Conservation (phyloP, 2,113 vertebrate species). For the Monarcha castaneiventris region DNA sequence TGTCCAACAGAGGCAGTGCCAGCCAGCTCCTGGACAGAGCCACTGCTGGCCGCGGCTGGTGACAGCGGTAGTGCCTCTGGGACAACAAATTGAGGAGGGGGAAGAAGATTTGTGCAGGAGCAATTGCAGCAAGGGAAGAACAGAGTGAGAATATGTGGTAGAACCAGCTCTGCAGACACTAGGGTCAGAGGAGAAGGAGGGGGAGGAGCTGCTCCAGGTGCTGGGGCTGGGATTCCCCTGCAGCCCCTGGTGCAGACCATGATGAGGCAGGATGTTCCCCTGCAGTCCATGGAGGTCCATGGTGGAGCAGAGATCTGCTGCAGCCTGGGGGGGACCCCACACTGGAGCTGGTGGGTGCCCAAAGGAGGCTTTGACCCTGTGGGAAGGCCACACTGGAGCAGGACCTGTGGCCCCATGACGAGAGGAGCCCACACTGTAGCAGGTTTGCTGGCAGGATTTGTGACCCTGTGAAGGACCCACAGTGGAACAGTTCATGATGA, state of each 20-base stretch:
- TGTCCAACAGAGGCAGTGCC: neutral
- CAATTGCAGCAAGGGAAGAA: neutral
- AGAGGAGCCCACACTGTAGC: neutral
- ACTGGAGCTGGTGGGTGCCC: neutral
- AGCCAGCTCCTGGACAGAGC: too few relatives aligned
- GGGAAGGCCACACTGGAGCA: neutral
- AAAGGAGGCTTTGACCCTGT: neutral
- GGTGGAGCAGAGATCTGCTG: neutral
- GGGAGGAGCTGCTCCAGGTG: neutral
- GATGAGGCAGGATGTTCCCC: neutral
- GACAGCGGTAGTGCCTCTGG: rapidly evolving
- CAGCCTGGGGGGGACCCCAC: neutral
- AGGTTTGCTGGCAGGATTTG: neutral
- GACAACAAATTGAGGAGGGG: neutral
- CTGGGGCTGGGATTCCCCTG: neutral
- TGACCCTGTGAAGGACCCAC: neutral
- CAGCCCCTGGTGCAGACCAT: neutral
- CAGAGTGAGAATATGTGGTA: rapidly evolving
- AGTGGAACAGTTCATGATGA: too few relatives aligned
- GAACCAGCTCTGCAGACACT: neutral
- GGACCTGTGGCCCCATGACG: neutral
- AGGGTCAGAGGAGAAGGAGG: neutral
- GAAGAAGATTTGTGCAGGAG: neutral
- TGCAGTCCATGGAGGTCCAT: neutral
- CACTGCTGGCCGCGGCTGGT: neutral